Percentiles rank a stretch among this genome's conserved stretches.
Conservation (phyloP, 2,797 vertebrate genomes). For the Siniperca undulata region DNA sequence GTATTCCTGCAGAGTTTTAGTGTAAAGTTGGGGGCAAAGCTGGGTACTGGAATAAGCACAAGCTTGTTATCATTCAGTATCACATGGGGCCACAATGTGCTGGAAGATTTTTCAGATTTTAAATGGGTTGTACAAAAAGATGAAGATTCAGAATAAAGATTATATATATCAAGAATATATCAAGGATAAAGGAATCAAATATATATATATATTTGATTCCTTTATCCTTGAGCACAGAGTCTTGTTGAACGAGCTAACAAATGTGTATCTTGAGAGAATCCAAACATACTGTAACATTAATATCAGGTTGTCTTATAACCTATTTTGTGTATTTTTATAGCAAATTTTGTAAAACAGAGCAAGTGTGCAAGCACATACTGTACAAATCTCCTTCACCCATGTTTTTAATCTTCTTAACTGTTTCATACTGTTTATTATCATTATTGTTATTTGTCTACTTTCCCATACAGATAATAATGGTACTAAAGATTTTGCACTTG, state of each 20-base stretch:
- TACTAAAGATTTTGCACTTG: neutral
- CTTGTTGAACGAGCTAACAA: neutral
- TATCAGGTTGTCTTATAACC: neutral
- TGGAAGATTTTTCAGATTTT: neutral
- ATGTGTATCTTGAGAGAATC: neutral
- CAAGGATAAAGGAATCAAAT: no score
- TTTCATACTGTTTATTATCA: neutral
- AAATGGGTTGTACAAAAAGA: neutral
- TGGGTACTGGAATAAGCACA: neutral
- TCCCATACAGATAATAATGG: neutral
- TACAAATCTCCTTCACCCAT: neutral
- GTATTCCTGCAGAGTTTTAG: neutral
- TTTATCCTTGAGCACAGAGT: neutral
- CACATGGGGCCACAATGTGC: neutral
- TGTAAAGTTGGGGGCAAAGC: neutral
- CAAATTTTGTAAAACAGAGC: neutral
- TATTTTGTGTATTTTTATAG: neutral
- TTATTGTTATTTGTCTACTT: no score
- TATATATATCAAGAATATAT: no score
- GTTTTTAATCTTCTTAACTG: neutral
- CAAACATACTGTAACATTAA: neutral
- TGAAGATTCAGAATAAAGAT: neutral
- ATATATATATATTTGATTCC: neutral
- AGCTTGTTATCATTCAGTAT: neutral
- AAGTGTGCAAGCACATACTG: neutral